Evolutionary conservation across 2,888 invertebrate genomes (phyloP).

Genomic region (Schizotus pectinicornis): DNA sequence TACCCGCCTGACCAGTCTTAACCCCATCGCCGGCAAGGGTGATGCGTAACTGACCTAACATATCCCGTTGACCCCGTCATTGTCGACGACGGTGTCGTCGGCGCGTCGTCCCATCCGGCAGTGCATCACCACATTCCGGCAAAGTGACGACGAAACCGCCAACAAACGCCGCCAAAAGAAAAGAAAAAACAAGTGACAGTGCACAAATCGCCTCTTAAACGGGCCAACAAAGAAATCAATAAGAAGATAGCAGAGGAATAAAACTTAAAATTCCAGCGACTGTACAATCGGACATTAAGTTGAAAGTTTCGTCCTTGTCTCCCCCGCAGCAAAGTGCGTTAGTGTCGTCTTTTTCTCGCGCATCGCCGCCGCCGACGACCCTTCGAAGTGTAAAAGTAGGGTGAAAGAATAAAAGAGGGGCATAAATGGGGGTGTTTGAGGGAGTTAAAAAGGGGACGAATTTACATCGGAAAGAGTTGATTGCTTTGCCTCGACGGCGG

Average conservation of each 20-base stretch:
- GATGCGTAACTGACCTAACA: constrained; percentile 42
- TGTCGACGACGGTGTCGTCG: constrained; percentile 1
- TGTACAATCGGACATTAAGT: constrained; percentile 44
- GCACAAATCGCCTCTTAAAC: background rate
- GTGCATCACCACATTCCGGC: background rate
- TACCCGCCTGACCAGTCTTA: constrained; percentile 53
- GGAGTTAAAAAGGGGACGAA: constrained; percentile 53
- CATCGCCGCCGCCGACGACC: constrained; percentile 37
- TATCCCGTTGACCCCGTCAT: constrained; percentile 37
- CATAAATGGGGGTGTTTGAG: constrained; percentile 53
- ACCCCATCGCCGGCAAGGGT: constrained; percentile 32
- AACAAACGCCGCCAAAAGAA: no score
- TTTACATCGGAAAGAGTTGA: constrained; percentile 54
- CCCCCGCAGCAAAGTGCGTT: constrained; percentile 23
- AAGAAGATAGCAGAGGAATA: constrained; percentile 42
- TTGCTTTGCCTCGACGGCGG: constrained; percentile 56
- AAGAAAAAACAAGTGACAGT: no score
- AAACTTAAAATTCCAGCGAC: constrained; percentile 48
- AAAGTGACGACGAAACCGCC: no score
- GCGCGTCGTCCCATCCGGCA: constrained; percentile 9
- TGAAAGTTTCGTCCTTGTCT: constrained; percentile 2
- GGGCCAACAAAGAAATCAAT: constrained; percentile 42
- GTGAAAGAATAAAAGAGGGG: constrained; percentile 59
- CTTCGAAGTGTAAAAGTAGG: constrained; percentile 58
- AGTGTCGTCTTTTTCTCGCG: constrained; percentile 24